A percentile compares a stretch with the other conserved stretches of the same genome.
Evolutionary conservation across 2,113 vertebrate species (phyloP).

Genomic region (Microtus ochrogaster): DNA sequence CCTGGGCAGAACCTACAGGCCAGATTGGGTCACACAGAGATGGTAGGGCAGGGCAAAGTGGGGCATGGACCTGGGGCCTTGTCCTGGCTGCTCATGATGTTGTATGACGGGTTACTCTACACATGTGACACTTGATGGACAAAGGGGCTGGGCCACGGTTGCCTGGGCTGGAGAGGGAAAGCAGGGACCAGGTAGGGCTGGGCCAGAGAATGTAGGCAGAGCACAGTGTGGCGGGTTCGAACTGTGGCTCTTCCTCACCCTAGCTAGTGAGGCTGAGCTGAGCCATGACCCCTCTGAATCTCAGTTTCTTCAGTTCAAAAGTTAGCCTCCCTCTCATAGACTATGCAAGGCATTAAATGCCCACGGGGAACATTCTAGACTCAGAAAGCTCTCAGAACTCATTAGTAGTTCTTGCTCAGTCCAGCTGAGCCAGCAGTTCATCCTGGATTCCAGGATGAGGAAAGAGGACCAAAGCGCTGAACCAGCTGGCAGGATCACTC

Average conservation of each 20-base stretch:
- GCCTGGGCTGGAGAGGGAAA: background rate
- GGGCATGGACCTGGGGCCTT: background rate
- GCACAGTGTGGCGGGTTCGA: background rate
- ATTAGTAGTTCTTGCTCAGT: background rate
- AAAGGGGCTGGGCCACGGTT: accelerated
- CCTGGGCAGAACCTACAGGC: background rate
- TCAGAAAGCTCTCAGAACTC: background rate
- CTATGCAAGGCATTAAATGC: background rate
- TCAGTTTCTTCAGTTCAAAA: background rate
- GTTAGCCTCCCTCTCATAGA: background rate
- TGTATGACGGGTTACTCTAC: accelerated
- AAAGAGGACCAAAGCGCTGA: background rate
- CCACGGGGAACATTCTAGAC: background rate
- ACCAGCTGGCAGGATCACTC: background rate
- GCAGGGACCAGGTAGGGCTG: background rate
- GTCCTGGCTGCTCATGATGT: background rate
- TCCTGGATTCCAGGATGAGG: background rate
- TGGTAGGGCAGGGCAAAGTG: background rate
- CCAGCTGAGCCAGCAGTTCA: too few species aligned
- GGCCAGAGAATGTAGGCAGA: background rate
- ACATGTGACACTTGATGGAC: background rate
- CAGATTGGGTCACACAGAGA: background rate
- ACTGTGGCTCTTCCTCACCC: background rate
- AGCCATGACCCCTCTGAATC: background rate
- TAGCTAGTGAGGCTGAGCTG: background rate